Evolutionary conservation across 1,140 invertebrate species (phyloP), one percentile per base, ranked within the genome.

Genomic region (Rhizoglyphus robini): DNA sequence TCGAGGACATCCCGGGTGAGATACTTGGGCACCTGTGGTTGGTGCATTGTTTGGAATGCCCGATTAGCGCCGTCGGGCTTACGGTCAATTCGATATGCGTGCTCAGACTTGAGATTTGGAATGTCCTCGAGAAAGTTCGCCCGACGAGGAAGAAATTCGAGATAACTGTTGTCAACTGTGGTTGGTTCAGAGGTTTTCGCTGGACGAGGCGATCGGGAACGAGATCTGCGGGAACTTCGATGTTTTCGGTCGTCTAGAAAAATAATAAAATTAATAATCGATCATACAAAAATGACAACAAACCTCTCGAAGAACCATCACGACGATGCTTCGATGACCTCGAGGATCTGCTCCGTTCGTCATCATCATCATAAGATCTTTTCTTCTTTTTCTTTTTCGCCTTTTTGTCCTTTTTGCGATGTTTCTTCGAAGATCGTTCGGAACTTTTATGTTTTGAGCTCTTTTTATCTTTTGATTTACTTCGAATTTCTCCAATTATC

Each of bases 51-150:
- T 34, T 20, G 8, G 29, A 60, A 60, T 18, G 58, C 58, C 13
- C 3, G 58, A 46, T 60, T 60, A 38, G 31, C 27, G n/a, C 2
- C 1, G 36, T 60, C 58, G 29, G 15, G 8, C n/a, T 27, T 18
- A 2, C 58, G 58, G 36, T 60, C 58, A 4, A 60, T 29, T 29
- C 30, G 15, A 27, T 29, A 60, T 60, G 58, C 58, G 36, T 60
- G 1, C 18, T 60, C 29, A 29, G 58, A 15, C 13, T 27, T 13
- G 15, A 60, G 27, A 60, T 32, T 32, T 8, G 58, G 58, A 29
- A 60, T 60, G 18, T 60, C 58, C 29, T 60, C 58, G 1, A 60
- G 2, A 15, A 60, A 60, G 29, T 60, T 60, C n/a, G 58, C 58
- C 29, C 27, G 15, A 34, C 27, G 15, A 4, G 58, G 58, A 3